Evolutionary conservation across 2,113 vertebrate species (phyloP), one percentile per base, ranked within the genome.

Genomic region (Vireo altiloquus): DNA sequence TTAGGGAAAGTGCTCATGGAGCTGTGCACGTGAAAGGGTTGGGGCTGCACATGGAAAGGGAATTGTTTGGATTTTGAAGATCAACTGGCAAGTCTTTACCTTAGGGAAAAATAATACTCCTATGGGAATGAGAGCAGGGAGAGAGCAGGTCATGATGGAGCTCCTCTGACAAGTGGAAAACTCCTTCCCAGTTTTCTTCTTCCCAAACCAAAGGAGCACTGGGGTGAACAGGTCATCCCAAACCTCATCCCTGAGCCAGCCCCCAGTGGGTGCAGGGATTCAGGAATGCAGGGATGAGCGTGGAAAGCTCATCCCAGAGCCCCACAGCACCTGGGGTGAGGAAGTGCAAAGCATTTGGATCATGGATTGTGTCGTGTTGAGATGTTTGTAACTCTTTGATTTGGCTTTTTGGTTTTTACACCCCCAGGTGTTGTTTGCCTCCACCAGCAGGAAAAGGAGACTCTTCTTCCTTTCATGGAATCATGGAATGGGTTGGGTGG

Each of bases 281-380:
- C 35, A 40, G 54, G 65, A 52, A 12, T 1, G 31, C 57, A 17
- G 20, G 20, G 11, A 7, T 28, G 40, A 74, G 24, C 0, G 0
- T 11, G 53, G n/a, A 16, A 8, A 19, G 10, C 2, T n/a, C 24
- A 16, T 19, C 39, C 42, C 53, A 52, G 44, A 37, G 46, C 31
- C 44, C 44, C 33, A 20, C 9, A 50, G 49, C 23, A n/a, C 20
- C 59, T 10, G 6, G 1, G 10, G 3, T 4, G 17, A 23, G 7
- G 24, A 37, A 40, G 16, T 8, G 13, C n/a, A 23, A 15, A 15
- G 18, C 13, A 24, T 21, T 25, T 23, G 27, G 15, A 15, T 44
- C 42, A 28, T 6, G 1, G 28, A 7, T 20, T 18, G 3, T n/a
- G 52, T n/a, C 40, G 2, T 3, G 2, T 1, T n/a, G 12, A 70